Conservation (phyloP, 2,113 vertebrate genomes). For the Mormoops blainvillei region DNA sequence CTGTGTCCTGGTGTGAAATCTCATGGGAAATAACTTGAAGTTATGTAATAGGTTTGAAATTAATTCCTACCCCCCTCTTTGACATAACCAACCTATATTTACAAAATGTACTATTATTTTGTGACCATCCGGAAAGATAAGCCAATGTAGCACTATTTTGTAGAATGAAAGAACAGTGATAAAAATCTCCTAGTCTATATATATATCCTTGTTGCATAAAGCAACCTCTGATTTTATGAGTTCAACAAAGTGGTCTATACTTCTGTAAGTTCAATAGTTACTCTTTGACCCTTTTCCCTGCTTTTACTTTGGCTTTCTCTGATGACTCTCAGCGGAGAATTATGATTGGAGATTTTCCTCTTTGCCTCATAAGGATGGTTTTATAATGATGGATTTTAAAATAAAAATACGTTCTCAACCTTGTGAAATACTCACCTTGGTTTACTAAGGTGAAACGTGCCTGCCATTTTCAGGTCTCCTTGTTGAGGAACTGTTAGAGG, state of each 20-base stretch:
- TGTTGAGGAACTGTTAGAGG: background rate
- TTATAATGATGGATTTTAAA: background rate
- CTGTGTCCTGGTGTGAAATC: constrained; percentile 65
- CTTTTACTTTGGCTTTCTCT: background rate
- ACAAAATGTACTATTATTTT: constrained; percentile 65
- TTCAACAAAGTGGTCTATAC: background rate
- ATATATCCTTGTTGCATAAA: constrained; percentile 48
- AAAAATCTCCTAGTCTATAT: background rate
- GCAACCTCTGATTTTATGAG: background rate
- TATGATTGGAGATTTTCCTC: background rate
- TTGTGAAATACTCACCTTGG: background rate
- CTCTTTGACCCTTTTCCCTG: background rate
- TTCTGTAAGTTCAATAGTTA: background rate
- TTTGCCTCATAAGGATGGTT: background rate
- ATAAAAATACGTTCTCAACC: background rate
- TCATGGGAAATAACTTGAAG: constrained; percentile 80
- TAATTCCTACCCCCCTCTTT: constrained; percentile 66
- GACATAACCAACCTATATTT: constrained; percentile 57
- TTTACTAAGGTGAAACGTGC: background rate
- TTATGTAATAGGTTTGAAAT: constrained; percentile 79
- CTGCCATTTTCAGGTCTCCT: background rate
- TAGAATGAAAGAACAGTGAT: background rate
- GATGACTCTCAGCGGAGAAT: background rate
- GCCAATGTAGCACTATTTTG: constrained; percentile 54
- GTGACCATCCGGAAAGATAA: constrained; percentile 48